Percentiles rank a stretch among this genome's conserved stretches.
These are phyloP conservation scores for Buceros bicornis DNA, from an alignment of 2,797 vertebrate genomes.

Conservation along the genomic window DNA sequence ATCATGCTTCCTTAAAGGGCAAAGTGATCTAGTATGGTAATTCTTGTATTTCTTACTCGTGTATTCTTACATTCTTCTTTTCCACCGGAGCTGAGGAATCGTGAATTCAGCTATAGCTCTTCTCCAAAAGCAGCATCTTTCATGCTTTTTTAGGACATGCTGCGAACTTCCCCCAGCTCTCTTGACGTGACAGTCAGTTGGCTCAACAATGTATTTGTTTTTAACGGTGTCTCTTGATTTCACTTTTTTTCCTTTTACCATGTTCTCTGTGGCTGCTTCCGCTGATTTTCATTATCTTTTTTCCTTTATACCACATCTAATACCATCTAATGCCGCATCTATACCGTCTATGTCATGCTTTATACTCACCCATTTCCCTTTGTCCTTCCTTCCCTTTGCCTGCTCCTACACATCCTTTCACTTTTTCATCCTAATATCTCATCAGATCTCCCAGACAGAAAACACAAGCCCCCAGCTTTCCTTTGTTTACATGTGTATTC, in stretches of 20 bases:
- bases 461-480: not conserved
- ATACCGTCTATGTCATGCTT: not conserved
- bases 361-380: not conserved
- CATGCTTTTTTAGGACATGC: not conserved
- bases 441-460: not conserved
- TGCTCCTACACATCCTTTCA: not conserved
- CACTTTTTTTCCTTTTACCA: not conserved
- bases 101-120: not conserved
- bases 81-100: not conserved
- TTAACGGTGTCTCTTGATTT: not conserved
- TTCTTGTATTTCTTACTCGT: not conserved
- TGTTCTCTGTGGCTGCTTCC: not conserved
- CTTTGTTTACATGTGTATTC: not conserved
- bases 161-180: not conserved
- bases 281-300: not conserved
- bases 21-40: not conserved
- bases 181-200: not conserved
- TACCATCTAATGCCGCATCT: not conserved
- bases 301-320: not conserved
- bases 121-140: not conserved
- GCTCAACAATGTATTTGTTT: not conserved
- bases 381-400: not conserved
- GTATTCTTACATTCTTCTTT: too few species aligned
- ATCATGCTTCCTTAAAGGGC: not conserved
- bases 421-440: not conserved